phyloP scores from a whole-genome alignment of 1,140 invertebrate genomes.

The Philopotamus ludificatus region DNA sequence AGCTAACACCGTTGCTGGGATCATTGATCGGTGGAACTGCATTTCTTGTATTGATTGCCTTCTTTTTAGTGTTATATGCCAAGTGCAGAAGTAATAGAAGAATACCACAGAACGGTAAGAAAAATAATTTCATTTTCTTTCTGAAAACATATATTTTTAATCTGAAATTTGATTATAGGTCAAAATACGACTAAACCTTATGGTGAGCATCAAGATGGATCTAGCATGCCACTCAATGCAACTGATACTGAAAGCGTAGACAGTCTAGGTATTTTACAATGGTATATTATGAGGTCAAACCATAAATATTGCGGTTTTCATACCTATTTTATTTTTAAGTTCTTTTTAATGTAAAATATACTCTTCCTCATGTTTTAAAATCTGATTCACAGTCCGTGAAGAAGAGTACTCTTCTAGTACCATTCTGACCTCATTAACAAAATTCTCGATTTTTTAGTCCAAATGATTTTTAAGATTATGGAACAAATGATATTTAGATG shows the following conservation, averaged over 20 bases:
- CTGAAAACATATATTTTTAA: background rate
- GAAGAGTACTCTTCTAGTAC: no score
- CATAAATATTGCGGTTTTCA: no score
- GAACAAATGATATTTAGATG: no score
- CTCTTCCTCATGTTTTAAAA: no score
- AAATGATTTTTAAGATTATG: no score
- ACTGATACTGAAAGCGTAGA: constrained; percentile 39
- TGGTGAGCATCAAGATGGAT: constrained; percentile 39
- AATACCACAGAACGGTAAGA: constrained; percentile 28
- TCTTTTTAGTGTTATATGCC: constrained; percentile 27
- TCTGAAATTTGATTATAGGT: constrained; percentile 17
- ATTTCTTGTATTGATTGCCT: constrained; percentile 27
- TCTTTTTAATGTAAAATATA: background rate
- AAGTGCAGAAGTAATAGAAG: constrained; percentile 28
- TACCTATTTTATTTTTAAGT: background rate
- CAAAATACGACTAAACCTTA: constrained; percentile 36
- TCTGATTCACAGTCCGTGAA: no score
- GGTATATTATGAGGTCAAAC: background rate
- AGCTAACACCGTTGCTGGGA: constrained; percentile 32
- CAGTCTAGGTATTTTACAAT: constrained; percentile 30
- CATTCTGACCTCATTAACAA: no score
- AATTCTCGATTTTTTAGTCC: no score
- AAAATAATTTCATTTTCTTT: constrained; percentile 4
- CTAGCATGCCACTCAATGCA: constrained; percentile 37
- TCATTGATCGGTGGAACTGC: constrained; percentile 27